phyloP scores from a whole-genome alignment of 2,797 vertebrate species.

The Lagodon rhomboides region DNA sequence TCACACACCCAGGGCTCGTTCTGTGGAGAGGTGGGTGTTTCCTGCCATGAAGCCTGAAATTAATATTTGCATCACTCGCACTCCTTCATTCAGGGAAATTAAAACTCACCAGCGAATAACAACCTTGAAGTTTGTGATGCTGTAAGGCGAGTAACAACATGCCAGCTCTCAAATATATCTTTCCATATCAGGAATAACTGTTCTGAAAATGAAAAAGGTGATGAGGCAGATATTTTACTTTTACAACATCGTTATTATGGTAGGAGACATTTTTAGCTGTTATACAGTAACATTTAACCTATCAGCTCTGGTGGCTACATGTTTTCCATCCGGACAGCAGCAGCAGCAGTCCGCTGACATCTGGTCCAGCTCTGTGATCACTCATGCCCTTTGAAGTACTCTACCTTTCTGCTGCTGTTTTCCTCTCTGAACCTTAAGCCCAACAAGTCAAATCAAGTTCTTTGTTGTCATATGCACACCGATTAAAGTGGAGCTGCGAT shows the following conservation, averaged over 20 bases:
- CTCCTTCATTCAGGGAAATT: slow-evolving; percentile 43
- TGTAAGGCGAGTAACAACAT: slow-evolving; percentile 17
- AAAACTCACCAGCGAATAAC: slow-evolving; percentile 39
- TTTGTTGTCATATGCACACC: background rate
- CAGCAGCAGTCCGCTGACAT: slow-evolving; percentile 60
- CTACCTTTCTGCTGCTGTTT: slow-evolving; percentile 86
- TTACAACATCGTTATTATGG: background rate
- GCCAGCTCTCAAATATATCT: background rate
- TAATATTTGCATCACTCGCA: slow-evolving; percentile 26
- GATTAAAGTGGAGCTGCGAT: background rate
- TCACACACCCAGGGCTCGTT: slow-evolving; percentile 11
- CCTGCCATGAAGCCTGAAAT: slow-evolving; percentile 33
- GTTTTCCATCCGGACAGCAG: slow-evolving; percentile 48
- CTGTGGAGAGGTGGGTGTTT: slow-evolving; percentile 25
- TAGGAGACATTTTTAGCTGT: slow-evolving; percentile 13
- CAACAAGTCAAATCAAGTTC: slow-evolving; percentile 2
- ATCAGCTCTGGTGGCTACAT: slow-evolving; percentile 3
- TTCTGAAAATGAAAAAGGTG: slow-evolving; percentile 11
- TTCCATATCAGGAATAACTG: slow-evolving; percentile 1
- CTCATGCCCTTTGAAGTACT: slow-evolving; percentile 84
- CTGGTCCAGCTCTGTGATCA: slow-evolving; percentile 88
- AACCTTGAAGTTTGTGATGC: slow-evolving; percentile 8
- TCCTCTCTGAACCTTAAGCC: slow-evolving; percentile 86
- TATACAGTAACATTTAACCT: background rate
- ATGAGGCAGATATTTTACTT: background rate